Evolutionary conservation across 2,113 vertebrate genomes (phyloP).

Genomic region (Heteronetta atricapilla): DNA sequence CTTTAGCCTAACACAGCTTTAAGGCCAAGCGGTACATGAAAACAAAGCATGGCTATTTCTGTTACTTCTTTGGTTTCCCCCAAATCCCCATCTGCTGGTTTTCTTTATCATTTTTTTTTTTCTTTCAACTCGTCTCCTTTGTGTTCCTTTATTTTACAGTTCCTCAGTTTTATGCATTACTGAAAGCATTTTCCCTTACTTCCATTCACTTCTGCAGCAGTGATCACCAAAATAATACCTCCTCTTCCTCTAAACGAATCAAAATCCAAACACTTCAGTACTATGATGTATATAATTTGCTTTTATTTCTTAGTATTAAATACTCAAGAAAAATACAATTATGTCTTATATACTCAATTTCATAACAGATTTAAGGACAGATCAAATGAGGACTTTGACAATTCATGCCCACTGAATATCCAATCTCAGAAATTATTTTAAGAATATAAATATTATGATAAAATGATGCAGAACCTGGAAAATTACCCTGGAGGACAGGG

Average conservation of each 20-base stretch:
- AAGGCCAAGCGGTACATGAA: conserved; percentile 77
- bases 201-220: conserved; percentile 17
- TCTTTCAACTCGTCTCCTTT: conserved; percentile 58
- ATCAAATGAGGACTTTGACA: background rate
- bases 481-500: too few relatives aligned
- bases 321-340: background rate
- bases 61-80: conserved; percentile 66
- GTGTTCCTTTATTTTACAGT: conserved; percentile 42
- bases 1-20: conserved; percentile 79
- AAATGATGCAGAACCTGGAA: background rate
- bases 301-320: background rate
- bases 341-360: background rate
- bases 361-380: background rate
- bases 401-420: background rate
- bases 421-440: background rate
- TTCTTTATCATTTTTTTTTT: conserved; percentile 72
- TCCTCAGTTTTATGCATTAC: conserved; percentile 16
- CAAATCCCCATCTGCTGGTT: conserved; percentile 79
- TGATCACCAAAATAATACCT: conserved; percentile 6
- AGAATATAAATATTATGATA: background rate
- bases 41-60: conserved; percentile 76
- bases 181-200: background rate
- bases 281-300: background rate
- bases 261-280: background rate
- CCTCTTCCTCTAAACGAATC: conserved; percentile 1